Conservation (phyloP, 2,888 invertebrate genomes). For the Dromius quadrimaculatus region DNA sequence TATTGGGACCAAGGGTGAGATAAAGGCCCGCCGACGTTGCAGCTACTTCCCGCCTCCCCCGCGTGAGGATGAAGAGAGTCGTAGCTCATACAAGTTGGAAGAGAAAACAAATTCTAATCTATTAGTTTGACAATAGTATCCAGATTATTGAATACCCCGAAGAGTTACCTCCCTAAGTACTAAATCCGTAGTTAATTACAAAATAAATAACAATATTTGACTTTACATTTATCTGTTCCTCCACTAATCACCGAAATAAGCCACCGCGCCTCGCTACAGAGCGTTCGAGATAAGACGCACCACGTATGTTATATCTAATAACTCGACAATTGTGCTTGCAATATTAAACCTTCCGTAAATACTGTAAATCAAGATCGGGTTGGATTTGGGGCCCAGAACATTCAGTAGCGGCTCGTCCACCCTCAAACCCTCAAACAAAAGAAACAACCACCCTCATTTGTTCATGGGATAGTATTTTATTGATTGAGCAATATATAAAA, state of each 20-base stretch:
- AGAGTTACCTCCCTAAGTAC: too few relatives aligned
- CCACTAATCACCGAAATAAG: slow-evolving; percentile 25
- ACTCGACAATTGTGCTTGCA: slow-evolving; percentile 45
- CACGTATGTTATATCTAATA: slow-evolving; percentile 36
- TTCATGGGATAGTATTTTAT: too few relatives aligned
- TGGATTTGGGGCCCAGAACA: slow-evolving; percentile 41
- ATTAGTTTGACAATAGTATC: too few relatives aligned
- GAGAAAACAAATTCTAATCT: too few relatives aligned
- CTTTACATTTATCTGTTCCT: slow-evolving; percentile 22
- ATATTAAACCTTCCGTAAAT: slow-evolving; percentile 52
- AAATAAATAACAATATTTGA: slow-evolving; percentile 42
- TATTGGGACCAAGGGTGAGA: slow-evolving; percentile 59
- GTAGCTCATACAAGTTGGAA: slow-evolving; percentile 6
- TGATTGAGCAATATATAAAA: too few relatives aligned
- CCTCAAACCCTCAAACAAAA: too few relatives aligned
- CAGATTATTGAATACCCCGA: too few relatives aligned
- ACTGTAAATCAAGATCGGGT: slow-evolving; percentile 52
- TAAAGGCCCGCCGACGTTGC: slow-evolving; percentile 54
- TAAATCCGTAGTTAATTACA: slow-evolving; percentile 30
- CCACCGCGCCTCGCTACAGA: background rate
- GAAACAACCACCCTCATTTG: too few relatives aligned
- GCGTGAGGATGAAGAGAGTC: background rate
- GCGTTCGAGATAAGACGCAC: slow-evolving; percentile 9
- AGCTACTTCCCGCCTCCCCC: background rate
- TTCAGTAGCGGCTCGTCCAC: slow-evolving; percentile 10